Evolutionary conservation across 2,888 invertebrate species (phyloP).

Genomic region (Mechanitis mazaeus): DNA sequence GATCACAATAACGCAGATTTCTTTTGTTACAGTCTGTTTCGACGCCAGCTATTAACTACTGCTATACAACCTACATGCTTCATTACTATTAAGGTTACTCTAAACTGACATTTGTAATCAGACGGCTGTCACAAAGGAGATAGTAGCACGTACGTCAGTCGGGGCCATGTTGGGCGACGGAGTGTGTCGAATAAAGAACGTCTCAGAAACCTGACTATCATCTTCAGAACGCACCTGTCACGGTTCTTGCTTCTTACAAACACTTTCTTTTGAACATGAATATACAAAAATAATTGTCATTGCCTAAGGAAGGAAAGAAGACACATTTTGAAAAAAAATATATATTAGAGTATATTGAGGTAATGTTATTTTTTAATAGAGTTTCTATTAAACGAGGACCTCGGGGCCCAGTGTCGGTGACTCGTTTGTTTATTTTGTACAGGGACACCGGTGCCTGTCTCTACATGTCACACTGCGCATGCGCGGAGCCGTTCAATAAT

Average conservation of each 20-base stretch:
- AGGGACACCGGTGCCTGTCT: slow-evolving; percentile 46
- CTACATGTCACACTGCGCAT: slow-evolving; percentile 49
- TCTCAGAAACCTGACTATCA: slow-evolving; percentile 50
- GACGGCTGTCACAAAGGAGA: not conserved
- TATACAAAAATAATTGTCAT: slow-evolving; percentile 23
- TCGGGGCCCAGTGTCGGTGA: slow-evolving; percentile 60
- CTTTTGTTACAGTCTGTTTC: slow-evolving; percentile 69
- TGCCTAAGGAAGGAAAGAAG: slow-evolving; percentile 10
- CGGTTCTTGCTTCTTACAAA: slow-evolving; percentile 53
- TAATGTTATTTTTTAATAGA: slow-evolving; percentile 13
- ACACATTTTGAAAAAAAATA: slow-evolving; percentile 10
- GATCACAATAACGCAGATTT: slow-evolving; percentile 59
- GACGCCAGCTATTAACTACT: slow-evolving; percentile 36
- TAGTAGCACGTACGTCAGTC: slow-evolving; percentile 32
- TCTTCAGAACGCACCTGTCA: slow-evolving; percentile 53
- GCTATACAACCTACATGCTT: slow-evolving; percentile 32
- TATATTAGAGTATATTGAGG: slow-evolving; percentile 2
- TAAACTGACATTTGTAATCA: slow-evolving; percentile 7
- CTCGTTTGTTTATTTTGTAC: slow-evolving; percentile 66
- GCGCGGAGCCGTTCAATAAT: slow-evolving; percentile 66
- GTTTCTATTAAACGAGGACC: slow-evolving; percentile 34
- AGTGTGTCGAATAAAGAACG: slow-evolving; percentile 61
- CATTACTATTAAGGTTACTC: slow-evolving; percentile 8
- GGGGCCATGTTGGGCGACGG: slow-evolving; percentile 54
- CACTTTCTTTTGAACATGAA: slow-evolving; percentile 70